phyloP scores from a whole-genome alignment of 2,888 invertebrate genomes.

The Macroteleia sp. region DNA sequence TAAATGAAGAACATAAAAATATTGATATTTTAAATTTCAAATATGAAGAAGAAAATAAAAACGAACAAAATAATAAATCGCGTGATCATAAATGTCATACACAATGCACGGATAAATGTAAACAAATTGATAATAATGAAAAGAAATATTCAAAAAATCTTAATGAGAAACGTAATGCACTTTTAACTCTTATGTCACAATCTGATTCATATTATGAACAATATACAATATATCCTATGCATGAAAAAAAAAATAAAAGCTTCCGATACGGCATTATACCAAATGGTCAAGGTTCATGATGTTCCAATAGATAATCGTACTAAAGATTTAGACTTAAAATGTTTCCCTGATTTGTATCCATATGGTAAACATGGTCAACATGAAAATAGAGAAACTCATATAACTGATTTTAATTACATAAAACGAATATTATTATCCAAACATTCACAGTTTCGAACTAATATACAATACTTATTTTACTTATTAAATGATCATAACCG shows the following conservation, averaged over 20 bases:
- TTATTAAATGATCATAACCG: too few relatives aligned
- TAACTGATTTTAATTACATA: constrained; percentile 9
- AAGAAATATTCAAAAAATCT: too few relatives aligned
- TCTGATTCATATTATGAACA: constrained; percentile 25
- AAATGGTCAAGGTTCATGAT: constrained; percentile 56
- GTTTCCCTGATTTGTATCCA: too few relatives aligned
- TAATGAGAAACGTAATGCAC: constrained; percentile 11
- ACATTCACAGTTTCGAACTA: too few relatives aligned
- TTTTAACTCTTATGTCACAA: constrained; percentile 26
- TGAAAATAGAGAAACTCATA: background rate
- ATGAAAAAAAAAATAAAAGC: constrained; percentile 26
- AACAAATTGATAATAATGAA: too few relatives aligned
- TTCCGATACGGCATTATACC: constrained; percentile 31
- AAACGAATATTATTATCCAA: background rate
- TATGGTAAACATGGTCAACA: constrained; percentile 17
- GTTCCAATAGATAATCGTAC: constrained; percentile 60
- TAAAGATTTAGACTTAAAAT: constrained; percentile 58
- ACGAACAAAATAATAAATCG: too few relatives aligned
- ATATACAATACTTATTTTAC: too few relatives aligned
- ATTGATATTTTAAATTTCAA: too few relatives aligned
- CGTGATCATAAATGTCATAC: too few relatives aligned
- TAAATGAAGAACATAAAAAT: too few relatives aligned
- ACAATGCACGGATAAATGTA: too few relatives aligned
- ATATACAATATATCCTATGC: constrained; percentile 37
- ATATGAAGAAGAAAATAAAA: too few relatives aligned